phyloP scores from a whole-genome alignment of 2,113 vertebrate species.

The Paralichthys olivaceus region DNA sequence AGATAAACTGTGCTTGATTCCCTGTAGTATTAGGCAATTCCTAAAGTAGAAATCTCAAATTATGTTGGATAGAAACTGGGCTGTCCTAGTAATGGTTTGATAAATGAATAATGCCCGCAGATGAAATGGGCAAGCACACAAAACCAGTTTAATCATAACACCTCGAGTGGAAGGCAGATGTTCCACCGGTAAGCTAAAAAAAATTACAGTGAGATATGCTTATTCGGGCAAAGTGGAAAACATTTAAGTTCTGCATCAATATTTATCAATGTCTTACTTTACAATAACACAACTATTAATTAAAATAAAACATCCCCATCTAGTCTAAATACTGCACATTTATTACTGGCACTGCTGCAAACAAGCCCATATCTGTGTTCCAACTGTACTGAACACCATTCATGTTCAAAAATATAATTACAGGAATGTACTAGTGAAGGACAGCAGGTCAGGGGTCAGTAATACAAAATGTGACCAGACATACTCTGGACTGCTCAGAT shows the following conservation, averaged over 20 bases:
- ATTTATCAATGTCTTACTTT: conserved; percentile 33
- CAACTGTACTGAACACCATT: background rate
- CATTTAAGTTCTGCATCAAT: conserved; percentile 41
- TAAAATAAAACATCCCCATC: conserved; percentile 16
- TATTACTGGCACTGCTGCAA: background rate
- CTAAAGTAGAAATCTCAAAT: conserved; percentile 20
- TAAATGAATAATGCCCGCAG: conserved; percentile 46
- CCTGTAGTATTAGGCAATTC: conserved; percentile 12
- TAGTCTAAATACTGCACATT: conserved; percentile 14
- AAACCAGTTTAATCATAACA: conserved; percentile 45
- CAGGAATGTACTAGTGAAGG: background rate
- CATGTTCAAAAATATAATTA: background rate
- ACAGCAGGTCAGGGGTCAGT: background rate
- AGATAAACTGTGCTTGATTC: background rate
- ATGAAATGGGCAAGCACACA: conserved; percentile 28
- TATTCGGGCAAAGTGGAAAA: conserved; percentile 23
- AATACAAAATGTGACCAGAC: background rate
- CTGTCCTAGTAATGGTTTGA: conserved; percentile 22
- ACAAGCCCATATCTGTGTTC: too few relatives aligned
- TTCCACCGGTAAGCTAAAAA: conserved; percentile 19
- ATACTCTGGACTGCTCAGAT: background rate
- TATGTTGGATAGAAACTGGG: conserved; percentile 21
- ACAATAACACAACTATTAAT: conserved; percentile 28
- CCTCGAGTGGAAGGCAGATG: conserved; percentile 7
- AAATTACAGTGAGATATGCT: background rate